Evolutionary conservation across 2,797 vertebrate species (phyloP).

Genomic region (Kryptopterus vitreolus): DNA sequence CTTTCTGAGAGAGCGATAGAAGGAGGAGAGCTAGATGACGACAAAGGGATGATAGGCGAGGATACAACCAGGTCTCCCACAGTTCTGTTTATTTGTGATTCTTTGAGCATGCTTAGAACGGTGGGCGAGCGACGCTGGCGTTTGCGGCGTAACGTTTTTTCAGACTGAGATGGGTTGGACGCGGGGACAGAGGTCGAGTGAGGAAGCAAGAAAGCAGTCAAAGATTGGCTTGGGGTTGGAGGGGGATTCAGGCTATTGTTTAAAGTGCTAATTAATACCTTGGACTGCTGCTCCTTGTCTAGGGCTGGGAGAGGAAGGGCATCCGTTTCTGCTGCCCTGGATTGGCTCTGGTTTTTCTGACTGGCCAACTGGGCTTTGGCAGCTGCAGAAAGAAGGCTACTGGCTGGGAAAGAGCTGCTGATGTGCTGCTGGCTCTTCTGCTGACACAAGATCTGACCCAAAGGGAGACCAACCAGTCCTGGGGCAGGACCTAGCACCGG

Average conservation of each 20-base stretch:
- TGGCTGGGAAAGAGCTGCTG: slow-evolving; percentile 84
- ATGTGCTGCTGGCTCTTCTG: slow-evolving; percentile 68
- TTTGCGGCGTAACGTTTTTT: slow-evolving; percentile 71
- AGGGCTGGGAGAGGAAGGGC: slow-evolving; percentile 59
- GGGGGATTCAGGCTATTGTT: slow-evolving; percentile 74
- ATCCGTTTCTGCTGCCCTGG: slow-evolving; percentile 52
- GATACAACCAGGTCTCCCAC: slow-evolving; percentile 65
- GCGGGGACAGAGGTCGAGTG: slow-evolving; percentile 68
- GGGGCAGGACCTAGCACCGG: slow-evolving; percentile 55
- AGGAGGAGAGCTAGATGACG: slow-evolving; percentile 63
- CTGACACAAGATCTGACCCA: slow-evolving; percentile 76
- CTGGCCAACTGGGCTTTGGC: slow-evolving; percentile 87
- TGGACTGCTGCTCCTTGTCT: slow-evolving; percentile 71
- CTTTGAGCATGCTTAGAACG: slow-evolving; percentile 77
- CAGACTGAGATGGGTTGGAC: slow-evolving; percentile 64
- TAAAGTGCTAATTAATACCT: slow-evolving; percentile 92
- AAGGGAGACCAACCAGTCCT: slow-evolving; percentile 67
- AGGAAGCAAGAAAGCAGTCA: slow-evolving; percentile 65
- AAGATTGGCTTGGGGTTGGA: slow-evolving; percentile 65
- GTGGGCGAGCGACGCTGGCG: slow-evolving; percentile 79
- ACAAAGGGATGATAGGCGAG: slow-evolving; percentile 61
- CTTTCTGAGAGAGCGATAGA: slow-evolving; percentile 68
- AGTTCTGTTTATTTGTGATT: slow-evolving; percentile 67
- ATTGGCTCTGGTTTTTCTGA: slow-evolving; percentile 74
- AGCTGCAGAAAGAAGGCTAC: slow-evolving; percentile 86